phyloP scores from a whole-genome alignment of 2,797 vertebrate species.

The Melanotaenia pygmaea region DNA sequence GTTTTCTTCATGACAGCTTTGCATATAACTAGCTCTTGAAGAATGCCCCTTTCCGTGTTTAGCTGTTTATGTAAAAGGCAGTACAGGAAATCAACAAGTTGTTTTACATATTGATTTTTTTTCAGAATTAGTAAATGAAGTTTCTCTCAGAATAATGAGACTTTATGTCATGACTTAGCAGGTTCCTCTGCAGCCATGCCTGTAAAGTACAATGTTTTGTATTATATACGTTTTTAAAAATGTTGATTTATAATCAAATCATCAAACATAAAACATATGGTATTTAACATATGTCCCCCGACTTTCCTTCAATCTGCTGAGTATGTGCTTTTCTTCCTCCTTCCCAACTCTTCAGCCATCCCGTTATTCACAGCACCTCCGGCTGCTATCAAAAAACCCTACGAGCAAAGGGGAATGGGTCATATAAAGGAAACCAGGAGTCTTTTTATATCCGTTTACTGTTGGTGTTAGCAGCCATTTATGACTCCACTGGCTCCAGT shows the following conservation, averaged over 20 bases:
- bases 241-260: not conserved
- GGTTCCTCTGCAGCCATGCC: conserved; percentile 9
- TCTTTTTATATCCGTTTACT: conserved; percentile 82
- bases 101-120: no score
- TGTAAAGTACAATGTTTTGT: not conserved
- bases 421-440: conserved; percentile 77
- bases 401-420: conserved; percentile 67
- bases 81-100: no score
- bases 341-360: conserved; percentile 35
- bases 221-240: not conserved
- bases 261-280: not conserved
- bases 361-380: conserved; percentile 46
- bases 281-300: conserved; percentile 8
- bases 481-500: conserved; percentile 81
- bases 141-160: conserved; percentile 29
- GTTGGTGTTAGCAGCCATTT: conserved; percentile 82
- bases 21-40: no score
- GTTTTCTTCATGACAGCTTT: no score
- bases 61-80: no score
- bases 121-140: not conserved
- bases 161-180: conserved; percentile 11
- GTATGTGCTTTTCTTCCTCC: conserved; percentile 26
- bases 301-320: conserved; percentile 11
- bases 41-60: no score
- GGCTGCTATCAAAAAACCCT: conserved; percentile 70